phyloP scores from a whole-genome alignment of 1,140 invertebrate species.

The Euborellia annulipes region DNA sequence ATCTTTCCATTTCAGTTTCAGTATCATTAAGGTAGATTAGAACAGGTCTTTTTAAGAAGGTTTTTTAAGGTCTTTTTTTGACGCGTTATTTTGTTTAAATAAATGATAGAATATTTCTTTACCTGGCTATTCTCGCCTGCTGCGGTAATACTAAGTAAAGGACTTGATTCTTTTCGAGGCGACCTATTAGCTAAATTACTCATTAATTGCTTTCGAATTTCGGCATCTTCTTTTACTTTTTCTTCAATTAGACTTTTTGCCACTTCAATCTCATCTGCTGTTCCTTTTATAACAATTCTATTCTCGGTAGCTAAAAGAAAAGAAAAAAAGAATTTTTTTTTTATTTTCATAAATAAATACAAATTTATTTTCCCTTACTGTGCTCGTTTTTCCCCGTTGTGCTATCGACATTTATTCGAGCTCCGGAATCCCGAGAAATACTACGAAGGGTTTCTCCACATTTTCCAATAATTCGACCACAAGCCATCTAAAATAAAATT shows the following conservation, averaged over 20 bases:
- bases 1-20: too few relatives aligned
- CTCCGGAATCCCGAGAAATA: constrained; percentile 45
- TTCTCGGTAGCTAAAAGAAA: constrained; percentile 24
- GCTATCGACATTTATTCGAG: constrained; percentile 39
- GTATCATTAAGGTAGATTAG: too few relatives aligned
- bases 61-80: too few relatives aligned
- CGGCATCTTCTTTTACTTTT: constrained; percentile 36
- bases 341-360: not conserved
- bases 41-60: too few relatives aligned
- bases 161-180: too few relatives aligned
- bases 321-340: constrained; percentile 14
- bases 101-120: too few relatives aligned
- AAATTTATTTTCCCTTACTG: constrained; percentile 12
- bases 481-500: constrained; percentile 27
- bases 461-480: constrained; percentile 51
- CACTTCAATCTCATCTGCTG: constrained; percentile 36
- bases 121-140: too few relatives aligned
- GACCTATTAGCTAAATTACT: constrained; percentile 31
- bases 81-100: too few relatives aligned
- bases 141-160: too few relatives aligned
- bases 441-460: constrained; percentile 49
- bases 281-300: constrained; percentile 38
- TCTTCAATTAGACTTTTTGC: constrained; percentile 42
- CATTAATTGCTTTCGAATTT: constrained; percentile 29
- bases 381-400: constrained; percentile 8